Conservation (phyloP, 2,797 vertebrate genomes). For the Tenualosa thibaudeaui region DNA sequence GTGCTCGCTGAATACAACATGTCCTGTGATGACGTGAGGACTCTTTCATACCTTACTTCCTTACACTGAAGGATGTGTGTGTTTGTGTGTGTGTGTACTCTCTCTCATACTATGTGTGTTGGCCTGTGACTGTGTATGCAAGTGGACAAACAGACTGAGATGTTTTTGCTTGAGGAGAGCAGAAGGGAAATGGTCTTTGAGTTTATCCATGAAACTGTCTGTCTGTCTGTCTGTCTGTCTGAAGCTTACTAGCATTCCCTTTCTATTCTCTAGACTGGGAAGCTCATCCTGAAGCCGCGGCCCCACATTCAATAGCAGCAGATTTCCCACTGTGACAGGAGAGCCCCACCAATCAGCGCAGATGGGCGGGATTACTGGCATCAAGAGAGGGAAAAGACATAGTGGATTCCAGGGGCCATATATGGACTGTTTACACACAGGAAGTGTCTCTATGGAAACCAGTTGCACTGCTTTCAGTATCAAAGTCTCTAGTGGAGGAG, state of each 20-base stretch:
- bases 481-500: not conserved
- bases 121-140: not conserved
- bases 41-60: not conserved
- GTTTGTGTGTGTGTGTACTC: not conserved
- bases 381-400: not conserved
- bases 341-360: not conserved
- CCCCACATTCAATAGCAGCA: slow-evolving; percentile 88
- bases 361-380: not conserved
- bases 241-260: not conserved
- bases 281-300: slow-evolving; percentile 95
- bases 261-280: slow-evolving; percentile 82
- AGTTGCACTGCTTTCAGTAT: not conserved
- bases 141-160: no score
- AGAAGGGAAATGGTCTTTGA: no score
- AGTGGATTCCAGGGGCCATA: not conserved
- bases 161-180: no score
- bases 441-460: slow-evolving; percentile 13
- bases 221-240: not conserved
- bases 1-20: slow-evolving; percentile 99
- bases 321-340: not conserved
- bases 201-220: no score
- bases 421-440: slow-evolving; percentile 2
- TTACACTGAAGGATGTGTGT: not conserved
- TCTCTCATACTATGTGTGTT: no score
- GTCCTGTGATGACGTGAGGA: slow-evolving; percentile 98